Evolutionary conservation across 2,888 invertebrate species (phyloP).

Genomic region (Thecophora atra): DNA sequence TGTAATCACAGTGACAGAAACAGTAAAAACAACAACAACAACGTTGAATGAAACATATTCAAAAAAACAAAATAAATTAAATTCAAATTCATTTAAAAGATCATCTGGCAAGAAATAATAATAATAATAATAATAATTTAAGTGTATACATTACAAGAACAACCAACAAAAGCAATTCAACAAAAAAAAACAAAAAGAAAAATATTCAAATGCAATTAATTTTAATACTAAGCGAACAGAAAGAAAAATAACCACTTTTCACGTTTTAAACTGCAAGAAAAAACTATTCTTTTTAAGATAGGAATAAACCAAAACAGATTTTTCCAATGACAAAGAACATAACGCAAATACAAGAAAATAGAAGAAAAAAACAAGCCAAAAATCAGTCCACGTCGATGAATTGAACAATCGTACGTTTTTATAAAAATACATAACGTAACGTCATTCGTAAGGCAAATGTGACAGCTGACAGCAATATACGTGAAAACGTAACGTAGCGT

Average conservation of each 20-base stretch:
- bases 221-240: not conserved
- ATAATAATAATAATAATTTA: not conserved
- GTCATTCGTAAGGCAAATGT: no score
- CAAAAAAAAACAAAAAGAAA: conserved; percentile 5
- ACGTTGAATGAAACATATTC: not conserved
- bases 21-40: not conserved
- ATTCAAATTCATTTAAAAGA: not conserved
- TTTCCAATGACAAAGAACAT: not conserved
- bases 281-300: not conserved
- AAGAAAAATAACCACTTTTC: not conserved
- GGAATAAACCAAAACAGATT: no score
- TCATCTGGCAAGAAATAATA: not conserved
- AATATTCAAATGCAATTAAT: not conserved
- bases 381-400: not conserved
- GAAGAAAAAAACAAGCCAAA: not conserved
- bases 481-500: not conserved
- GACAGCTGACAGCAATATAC: no score
- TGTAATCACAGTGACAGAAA: no score
- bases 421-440: no score
- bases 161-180: conserved; percentile 5
- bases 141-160: not conserved
- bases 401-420: not conserved
- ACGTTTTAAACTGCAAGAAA: conserved; percentile 7
- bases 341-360: not conserved
- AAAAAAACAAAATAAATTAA: not conserved